Conservation (phyloP, 92 coral and sea anemone species). For the Phenganax subtilis region DNA sequence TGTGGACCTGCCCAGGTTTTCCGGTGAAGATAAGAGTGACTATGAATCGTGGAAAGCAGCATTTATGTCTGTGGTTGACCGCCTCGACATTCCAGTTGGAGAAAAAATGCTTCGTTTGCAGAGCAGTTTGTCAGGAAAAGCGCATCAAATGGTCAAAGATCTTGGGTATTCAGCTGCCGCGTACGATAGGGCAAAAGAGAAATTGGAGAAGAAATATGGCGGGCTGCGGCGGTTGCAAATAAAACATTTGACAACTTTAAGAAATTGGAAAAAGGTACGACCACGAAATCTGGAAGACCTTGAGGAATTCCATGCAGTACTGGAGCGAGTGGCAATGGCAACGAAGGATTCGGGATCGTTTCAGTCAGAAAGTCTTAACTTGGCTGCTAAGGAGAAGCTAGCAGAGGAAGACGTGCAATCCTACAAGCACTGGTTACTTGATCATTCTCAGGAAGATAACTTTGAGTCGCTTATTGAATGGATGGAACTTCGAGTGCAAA, state of each 20-base stretch:
- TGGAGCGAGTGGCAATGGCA: not conserved
- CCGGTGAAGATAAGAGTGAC: slow-evolving; percentile 8
- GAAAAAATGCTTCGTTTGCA: slow-evolving; percentile 9
- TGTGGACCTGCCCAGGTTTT: not conserved
- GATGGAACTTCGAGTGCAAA: slow-evolving; percentile 26
- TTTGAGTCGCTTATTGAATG: slow-evolving; percentile 33
- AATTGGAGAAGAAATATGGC: slow-evolving; percentile 16
- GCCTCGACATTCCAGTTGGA: not conserved
- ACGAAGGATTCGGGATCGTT: not conserved
- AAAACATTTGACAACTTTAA: not conserved
- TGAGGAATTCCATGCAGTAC: not conserved
- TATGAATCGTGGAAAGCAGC: slow-evolving; percentile 9
- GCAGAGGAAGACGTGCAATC: slow-evolving; percentile 38
- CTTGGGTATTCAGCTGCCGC: not conserved
- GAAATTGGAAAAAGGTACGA: not conserved
- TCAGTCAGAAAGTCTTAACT: slow-evolving; percentile 26
- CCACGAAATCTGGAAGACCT: not conserved
- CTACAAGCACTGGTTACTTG: slow-evolving; percentile 29
- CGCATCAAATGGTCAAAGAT: not conserved
- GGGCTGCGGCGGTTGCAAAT: not conserved
- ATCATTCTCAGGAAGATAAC: not conserved
- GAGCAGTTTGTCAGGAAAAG: not conserved
- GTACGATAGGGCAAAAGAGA: slow-evolving; percentile 8
- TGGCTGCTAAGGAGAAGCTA: slow-evolving; percentile 41
- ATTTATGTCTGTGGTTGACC: slow-evolving; percentile 15